Evolutionary conservation across 1,140 invertebrate species (phyloP).

Genomic region (Odontomachus brunneus): DNA sequence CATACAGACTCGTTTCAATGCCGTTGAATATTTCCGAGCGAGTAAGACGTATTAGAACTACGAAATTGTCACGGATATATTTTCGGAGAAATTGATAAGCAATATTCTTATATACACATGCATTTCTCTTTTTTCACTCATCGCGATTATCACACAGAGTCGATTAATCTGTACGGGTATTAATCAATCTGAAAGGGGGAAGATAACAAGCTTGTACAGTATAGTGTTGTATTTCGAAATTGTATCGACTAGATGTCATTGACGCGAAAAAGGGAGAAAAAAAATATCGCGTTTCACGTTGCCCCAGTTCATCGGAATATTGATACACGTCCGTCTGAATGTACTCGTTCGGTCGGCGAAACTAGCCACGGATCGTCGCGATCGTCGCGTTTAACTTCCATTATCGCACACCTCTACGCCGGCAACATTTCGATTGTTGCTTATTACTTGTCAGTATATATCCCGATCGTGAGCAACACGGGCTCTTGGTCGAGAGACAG

Average conservation of each 20-base stretch:
- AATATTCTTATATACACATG: too few species aligned
- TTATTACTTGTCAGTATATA: conserved; percentile 46
- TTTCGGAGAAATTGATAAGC: too few species aligned
- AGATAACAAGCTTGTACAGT: neutral
- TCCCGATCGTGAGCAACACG: conserved; percentile 37
- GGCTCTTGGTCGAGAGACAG: neutral
- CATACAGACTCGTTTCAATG: too few species aligned
- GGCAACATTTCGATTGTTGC: conserved; percentile 12
- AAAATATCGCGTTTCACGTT: conserved; percentile 22
- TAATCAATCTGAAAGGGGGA: neutral
- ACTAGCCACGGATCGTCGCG: conserved; percentile 20
- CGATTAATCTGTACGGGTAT: conserved; percentile 6
- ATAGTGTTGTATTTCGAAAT: conserved; percentile 30
- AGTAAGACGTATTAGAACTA: too few species aligned
- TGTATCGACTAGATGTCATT: conserved; percentile 33
- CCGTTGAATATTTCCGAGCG: too few species aligned
- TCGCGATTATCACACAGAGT: conserved; percentile 11
- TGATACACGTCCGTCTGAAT: conserved; percentile 40
- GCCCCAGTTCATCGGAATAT: conserved; percentile 35
- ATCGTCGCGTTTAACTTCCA: conserved; percentile 33
- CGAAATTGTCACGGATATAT: too few species aligned
- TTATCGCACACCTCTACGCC: neutral
- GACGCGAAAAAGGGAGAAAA: conserved; percentile 23
- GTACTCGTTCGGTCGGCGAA: neutral
- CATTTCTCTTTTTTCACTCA: neutral